Evolutionary conservation across 1,140 invertebrate genomes (phyloP), one percentile per base, ranked within the genome.

Genomic region (Panagrolaimus sp.): DNA sequence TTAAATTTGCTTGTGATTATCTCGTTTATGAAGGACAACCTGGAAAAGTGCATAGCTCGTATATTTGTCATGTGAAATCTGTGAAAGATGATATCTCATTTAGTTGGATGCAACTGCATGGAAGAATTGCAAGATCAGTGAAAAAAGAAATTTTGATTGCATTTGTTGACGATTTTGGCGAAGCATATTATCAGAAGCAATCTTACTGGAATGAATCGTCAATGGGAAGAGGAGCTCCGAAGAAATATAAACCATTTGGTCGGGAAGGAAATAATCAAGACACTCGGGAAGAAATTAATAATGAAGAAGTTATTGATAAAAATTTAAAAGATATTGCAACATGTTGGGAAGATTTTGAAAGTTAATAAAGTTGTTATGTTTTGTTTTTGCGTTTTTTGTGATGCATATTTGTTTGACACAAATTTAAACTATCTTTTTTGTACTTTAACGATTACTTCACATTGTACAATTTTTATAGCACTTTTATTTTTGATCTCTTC

Each of bases 1-100:
- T 87, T 17, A 93, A 93, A 84, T 94, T 94, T 88, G 92, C 92
- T 63, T 90, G 89, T 64, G 90, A 94, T 83, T 94, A 89, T 85
- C 85, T 94, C 69, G 88, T 88, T 47, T 94, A 94, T 78, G 84
- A 85, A 76, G 84, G 84, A 84, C 43, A 47, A 5, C 79, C 76
- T 3, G 68, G 32, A 14, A 72, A 81, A 64, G 84, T 78, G 47
- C 85, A 86, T 73, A 83, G 85, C 1, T 77, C 80, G 58, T 86
- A 77, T 72, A 84, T 86, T 44, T 84, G 12, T 71, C 83, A 9
- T 86, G 85, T 72, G 65, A 75, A 28, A 75, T 73, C 24, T 69
- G 78, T 26, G 17, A 58, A 75, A 21, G 71, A 81, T 48, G 43
- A 70, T 14, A 64, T 85, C 21, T 72, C 73, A 24, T 65, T 77